Percentiles rank a stretch among this genome's conserved stretches.
phyloP scores from a whole-genome alignment of 30 jellyfish, hydroid and myxozoan species.

The Haliclystus octoradiatus region DNA sequence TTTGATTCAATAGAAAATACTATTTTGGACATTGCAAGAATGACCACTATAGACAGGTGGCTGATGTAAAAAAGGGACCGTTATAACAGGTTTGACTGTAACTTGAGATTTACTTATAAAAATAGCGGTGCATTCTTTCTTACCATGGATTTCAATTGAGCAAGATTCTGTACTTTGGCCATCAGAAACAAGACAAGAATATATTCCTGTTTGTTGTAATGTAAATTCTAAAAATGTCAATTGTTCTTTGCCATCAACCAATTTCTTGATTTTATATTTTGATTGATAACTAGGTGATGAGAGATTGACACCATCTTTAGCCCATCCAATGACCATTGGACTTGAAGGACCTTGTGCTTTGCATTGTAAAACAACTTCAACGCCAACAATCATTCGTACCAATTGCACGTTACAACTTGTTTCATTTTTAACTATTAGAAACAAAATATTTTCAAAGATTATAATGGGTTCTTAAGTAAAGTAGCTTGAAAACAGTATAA shows the following conservation, averaged over 20 bases:
- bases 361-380: slow-evolving; percentile 49
- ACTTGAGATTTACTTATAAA: too few species aligned
- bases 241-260: slow-evolving; percentile 19
- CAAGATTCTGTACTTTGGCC: slow-evolving; percentile 39
- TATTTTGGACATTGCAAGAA: too few species aligned
- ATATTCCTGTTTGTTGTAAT: slow-evolving; percentile 39
- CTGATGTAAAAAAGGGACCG: too few species aligned
- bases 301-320: slow-evolving; percentile 30
- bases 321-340: slow-evolving; percentile 56
- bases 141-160: slow-evolving; percentile 36
- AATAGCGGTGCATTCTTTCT: too few species aligned
- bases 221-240: slow-evolving; percentile 32
- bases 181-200: slow-evolving; percentile 53
- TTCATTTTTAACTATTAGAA: slow-evolving; percentile 29
- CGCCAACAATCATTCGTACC: slow-evolving; percentile 49
- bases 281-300: slow-evolving; percentile 1
- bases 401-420: slow-evolving; percentile 36
- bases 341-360: slow-evolving; percentile 41
- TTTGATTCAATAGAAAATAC: too few species aligned
- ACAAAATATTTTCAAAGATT: slow-evolving; percentile 19
- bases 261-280: slow-evolving; percentile 7
- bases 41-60: too few species aligned
- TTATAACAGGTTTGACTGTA: too few species aligned
- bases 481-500: too few species aligned
- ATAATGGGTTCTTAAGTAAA: too few species aligned